A percentile compares a stretch with the other conserved stretches of the same genome.
Evolutionary conservation across 2,888 invertebrate species (phyloP).

Genomic region (Drosophila paramelanica): DNA sequence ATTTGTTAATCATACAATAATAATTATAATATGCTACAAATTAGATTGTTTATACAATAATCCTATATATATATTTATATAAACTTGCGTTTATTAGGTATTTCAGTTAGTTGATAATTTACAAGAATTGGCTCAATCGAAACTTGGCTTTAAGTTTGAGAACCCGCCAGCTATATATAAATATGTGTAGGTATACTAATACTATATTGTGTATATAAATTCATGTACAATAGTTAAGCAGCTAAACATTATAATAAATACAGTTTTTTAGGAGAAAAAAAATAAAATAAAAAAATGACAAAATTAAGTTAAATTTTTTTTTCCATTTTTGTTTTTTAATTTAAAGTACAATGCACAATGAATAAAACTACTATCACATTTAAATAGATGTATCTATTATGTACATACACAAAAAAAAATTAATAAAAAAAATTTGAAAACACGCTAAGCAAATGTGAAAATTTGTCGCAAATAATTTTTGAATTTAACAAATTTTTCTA

Average conservation of each 20-base stretch:
- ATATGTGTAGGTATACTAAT: conserved; percentile 16
- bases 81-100: conserved; percentile 13
- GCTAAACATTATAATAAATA: conserved; percentile 25
- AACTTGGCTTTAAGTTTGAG: conserved; percentile 8
- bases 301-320: conserved; percentile 17
- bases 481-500: conserved; percentile 24
- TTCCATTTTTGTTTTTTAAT: conserved; percentile 17
- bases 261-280: conserved; percentile 11
- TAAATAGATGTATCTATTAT: conserved; percentile 57
- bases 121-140: conserved; percentile 30
- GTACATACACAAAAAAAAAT: conserved; percentile 5
- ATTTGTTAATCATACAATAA: conserved; percentile 40
- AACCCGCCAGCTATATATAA: conserved; percentile 14
- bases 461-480: conserved; percentile 39
- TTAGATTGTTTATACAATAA: conserved; percentile 44
- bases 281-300: conserved; percentile 11
- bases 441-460: conserved; percentile 49
- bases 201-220: conserved; percentile 29
- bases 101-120: conserved; percentile 48
- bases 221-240: conserved; percentile 51
- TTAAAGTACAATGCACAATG: conserved; percentile 50
- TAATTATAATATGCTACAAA: conserved; percentile 54
- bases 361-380: conserved; percentile 82
- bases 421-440: conserved; percentile 41
- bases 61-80: conserved; percentile 34